These are phyloP conservation scores for Ia io DNA, from an alignment of 2,113 vertebrate species.

Conservation along the genomic window DNA sequence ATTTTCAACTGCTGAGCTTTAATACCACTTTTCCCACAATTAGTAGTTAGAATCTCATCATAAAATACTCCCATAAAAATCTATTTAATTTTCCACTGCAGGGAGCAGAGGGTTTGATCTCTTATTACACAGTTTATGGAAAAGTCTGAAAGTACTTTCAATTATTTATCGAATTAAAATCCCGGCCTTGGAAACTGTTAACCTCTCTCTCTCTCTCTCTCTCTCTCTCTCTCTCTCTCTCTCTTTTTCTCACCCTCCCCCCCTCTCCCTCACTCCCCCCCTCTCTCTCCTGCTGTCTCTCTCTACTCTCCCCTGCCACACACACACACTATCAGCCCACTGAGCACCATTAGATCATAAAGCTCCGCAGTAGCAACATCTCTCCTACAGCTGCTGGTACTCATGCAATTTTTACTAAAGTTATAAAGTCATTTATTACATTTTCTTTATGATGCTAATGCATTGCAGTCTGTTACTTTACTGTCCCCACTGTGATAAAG, in stretches of 20 bases:
- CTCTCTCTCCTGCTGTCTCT: no score
- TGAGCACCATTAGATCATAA: conserved; percentile 84
- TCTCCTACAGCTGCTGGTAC: conserved; percentile 83
- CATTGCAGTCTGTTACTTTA: conserved; percentile 84
- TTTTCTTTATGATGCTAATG: conserved; percentile 87
- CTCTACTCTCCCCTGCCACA: background rate
- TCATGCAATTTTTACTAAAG: conserved; percentile 86
- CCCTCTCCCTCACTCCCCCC: no score
- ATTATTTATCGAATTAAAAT: conserved; percentile 86
- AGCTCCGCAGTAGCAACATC: conserved; percentile 81
- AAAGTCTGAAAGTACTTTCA: conserved; percentile 85
- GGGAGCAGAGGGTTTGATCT: conserved; percentile 80
- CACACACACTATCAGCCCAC: conserved; percentile 82
- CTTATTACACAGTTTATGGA: conserved; percentile 86
- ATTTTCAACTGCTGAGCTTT: conserved; percentile 60
- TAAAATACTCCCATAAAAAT: conserved; percentile 81
- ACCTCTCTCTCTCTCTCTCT: no score
- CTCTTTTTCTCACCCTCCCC: no score
- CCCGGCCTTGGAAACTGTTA: conserved; percentile 78
- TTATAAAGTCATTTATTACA: conserved; percentile 88
- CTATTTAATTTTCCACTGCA: conserved; percentile 83
- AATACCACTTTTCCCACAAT: conserved; percentile 39
- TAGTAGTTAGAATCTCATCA: conserved; percentile 69
- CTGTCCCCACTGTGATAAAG: conserved; percentile 85
- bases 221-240: no score